Base-by-base conservation (phyloP, 2,888 invertebrate species). In the Mesorhabditis belari region DNA sequence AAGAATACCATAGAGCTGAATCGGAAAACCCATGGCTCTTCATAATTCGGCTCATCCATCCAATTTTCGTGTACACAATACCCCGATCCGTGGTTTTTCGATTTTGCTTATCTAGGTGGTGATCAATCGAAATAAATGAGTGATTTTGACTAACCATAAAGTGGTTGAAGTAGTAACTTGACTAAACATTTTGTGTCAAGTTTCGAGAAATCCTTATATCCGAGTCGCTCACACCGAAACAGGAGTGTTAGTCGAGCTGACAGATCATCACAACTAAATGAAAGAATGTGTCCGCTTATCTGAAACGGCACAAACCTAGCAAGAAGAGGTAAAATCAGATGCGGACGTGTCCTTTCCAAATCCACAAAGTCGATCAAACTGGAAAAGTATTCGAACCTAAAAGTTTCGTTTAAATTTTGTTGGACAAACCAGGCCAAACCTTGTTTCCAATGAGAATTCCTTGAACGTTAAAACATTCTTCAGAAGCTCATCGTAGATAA, bases 311-410 rank as follows among this genome's bases (percentile, higher is more conserved):
- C 25, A 49, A 51, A 70, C 64, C 57, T 26, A 3, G 69, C 62
- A 23, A 74, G 44, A 19, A 73, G 50, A 1, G 76, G 76, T 3
- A 76, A 55, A 26, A 71, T 65, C 2, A 76, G 55, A 52, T 76
- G 76, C 26, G 62, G 57, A 24, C 76, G 63, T 19, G 67, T 66
- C 6, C 76, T 59, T 49, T 58, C 60, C 9, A 54, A 54, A 57
- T 76, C 76, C 5, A 76, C 64, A 23, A 67, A 61, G 58, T 76
- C 75, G 17, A 69, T 54, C 27, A 75, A 71, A 9, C 49, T 58
- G 12, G 60, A 49, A 23, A 76, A 68, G 51, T 69, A 66, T 27
- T 70, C 66, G 4, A 74, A 60, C 17, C 70, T 56, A 21, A 68
- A 56, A 17, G 69, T 66, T 0, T 60, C 21, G 52, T 69, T 2